phyloP scores from a whole-genome alignment of 2,888 invertebrate species.

The Luperina nickerlii region DNA sequence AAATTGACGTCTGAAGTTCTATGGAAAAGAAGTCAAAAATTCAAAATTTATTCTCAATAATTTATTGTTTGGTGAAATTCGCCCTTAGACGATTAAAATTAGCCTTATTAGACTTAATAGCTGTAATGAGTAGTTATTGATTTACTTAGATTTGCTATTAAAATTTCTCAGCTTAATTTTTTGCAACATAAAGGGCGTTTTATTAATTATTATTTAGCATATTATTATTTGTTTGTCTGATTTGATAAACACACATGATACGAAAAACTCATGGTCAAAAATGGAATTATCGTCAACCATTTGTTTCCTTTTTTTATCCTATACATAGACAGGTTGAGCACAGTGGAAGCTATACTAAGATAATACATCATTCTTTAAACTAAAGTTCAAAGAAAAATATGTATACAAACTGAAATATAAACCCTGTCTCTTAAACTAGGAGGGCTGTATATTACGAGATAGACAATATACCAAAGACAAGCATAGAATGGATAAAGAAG shows the following conservation, averaged over 20 bases:
- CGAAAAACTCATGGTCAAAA: not conserved
- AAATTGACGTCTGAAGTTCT: not conserved
- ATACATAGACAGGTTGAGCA: not conserved
- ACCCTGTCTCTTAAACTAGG: not conserved
- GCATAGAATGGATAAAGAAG: slow-evolving; percentile 15
- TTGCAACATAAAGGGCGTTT: not conserved
- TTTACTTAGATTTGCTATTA: not conserved
- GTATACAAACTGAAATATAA: not conserved
- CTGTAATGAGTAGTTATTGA: not conserved
- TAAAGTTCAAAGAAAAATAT: not conserved
- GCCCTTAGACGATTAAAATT: not conserved
- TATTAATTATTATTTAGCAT: not conserved
- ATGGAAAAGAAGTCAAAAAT: too few species aligned
- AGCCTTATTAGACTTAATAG: not conserved
- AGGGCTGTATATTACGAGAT: not conserved
- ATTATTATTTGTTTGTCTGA: not conserved
- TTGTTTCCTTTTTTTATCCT: too few species aligned
- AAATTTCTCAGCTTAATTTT: not conserved
- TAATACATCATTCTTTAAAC: not conserved
- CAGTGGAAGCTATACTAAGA: not conserved
- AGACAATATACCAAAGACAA: not conserved
- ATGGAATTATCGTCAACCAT: not conserved
- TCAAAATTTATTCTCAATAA: too few species aligned
- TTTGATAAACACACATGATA: not conserved
- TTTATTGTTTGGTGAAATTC: too few species aligned